phyloP scores from a whole-genome alignment of 1,140 invertebrate species.

The Phocides pigmalion region DNA sequence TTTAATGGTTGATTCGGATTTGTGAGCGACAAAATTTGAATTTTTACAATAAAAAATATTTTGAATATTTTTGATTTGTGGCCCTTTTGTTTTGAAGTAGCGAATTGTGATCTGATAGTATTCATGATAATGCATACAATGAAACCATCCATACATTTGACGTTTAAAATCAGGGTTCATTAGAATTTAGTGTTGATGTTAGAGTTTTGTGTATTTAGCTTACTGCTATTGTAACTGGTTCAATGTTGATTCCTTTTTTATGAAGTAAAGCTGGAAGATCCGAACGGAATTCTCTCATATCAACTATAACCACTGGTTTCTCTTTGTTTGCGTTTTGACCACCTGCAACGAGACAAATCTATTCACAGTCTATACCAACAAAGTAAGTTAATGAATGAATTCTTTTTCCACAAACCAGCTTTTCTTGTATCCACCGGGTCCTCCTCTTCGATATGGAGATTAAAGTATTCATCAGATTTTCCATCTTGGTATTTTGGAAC shows the following conservation, averaged over 20 bases:
- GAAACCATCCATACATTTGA: too few species aligned
- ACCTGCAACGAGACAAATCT: slow-evolving; percentile 52
- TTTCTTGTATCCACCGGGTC: slow-evolving; percentile 84
- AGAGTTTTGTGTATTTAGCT: slow-evolving; percentile 38
- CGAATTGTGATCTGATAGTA: too few species aligned
- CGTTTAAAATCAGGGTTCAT: too few species aligned
- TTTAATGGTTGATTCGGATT: too few species aligned
- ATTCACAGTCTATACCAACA: too few species aligned
- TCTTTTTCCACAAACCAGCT: slow-evolving; percentile 82
- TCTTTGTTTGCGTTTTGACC: slow-evolving; percentile 73
- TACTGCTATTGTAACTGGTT: slow-evolving; percentile 95
- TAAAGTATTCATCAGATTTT: slow-evolving; percentile 89
- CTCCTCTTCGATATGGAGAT: slow-evolving; percentile 80
- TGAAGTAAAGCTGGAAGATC: slow-evolving; percentile 98
- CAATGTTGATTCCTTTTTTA: slow-evolving; percentile 95
- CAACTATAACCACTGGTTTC: slow-evolving; percentile 92
- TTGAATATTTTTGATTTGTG: too few species aligned
- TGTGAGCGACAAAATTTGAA: too few species aligned
- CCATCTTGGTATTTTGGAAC: slow-evolving; percentile 96
- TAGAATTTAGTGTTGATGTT: not conserved
- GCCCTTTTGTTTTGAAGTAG: too few species aligned
- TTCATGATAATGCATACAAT: too few species aligned
- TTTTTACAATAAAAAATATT: too few species aligned
- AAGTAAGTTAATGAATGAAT: too few species aligned
- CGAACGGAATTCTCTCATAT: slow-evolving; percentile 99